Evolutionary conservation across 2,113 vertebrate species (phyloP).

Genomic region (Eublepharis macularius): DNA sequence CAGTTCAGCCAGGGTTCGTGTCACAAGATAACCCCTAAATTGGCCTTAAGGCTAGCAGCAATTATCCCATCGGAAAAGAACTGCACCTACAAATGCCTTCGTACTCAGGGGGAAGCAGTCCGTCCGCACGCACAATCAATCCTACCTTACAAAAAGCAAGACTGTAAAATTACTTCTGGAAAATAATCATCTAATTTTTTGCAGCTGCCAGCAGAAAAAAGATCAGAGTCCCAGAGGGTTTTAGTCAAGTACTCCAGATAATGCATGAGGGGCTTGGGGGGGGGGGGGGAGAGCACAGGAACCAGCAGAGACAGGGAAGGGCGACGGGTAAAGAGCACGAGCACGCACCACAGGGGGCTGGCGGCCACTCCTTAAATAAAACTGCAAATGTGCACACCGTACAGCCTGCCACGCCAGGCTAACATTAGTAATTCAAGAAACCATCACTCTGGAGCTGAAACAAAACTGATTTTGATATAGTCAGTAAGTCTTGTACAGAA

Average conservation of each 20-base stretch:
- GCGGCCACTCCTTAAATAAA: neutral
- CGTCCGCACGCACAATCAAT: too few species aligned
- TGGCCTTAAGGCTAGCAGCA: neutral
- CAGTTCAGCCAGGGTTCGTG: too few species aligned
- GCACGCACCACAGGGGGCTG: neutral
- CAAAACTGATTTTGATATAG: constrained; percentile 14
- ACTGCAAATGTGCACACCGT: neutral
- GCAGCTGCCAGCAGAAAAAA: neutral
- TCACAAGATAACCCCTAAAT: too few species aligned
- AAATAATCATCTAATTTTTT: neutral
- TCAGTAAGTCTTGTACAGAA: neutral
- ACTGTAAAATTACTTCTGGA: too few species aligned
- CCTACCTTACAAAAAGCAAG: neutral
- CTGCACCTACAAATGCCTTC: neutral
- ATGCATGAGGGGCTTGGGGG: neutral
- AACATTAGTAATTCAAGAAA: neutral
- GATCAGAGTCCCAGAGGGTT: neutral
- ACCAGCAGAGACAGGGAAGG: neutral
- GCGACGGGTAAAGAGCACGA: neutral
- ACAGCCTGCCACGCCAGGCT: neutral
- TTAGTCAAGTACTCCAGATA: neutral
- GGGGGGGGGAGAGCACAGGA: too few species aligned
- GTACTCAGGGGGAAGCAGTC: neutral
- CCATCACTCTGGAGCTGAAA: constrained; percentile 18
- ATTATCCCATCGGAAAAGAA: neutral